Conservation (phyloP, 2,797 vertebrate genomes). For the Coreius guichenoti region DNA sequence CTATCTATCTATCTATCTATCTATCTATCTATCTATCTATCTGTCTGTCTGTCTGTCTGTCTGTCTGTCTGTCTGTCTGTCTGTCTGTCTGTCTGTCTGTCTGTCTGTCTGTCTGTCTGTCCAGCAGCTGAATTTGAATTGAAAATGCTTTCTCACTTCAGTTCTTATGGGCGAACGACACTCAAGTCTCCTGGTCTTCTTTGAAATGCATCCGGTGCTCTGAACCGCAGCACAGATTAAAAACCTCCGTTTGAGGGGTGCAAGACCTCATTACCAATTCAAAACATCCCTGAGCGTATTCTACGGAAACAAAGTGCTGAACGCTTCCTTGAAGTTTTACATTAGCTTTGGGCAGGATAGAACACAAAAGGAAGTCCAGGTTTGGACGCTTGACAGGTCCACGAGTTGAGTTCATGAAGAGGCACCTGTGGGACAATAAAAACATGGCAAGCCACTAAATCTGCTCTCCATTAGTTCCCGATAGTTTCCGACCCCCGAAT, state of each 20-base stretch:
- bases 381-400: conserved; percentile 32
- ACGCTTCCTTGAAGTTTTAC: conserved; percentile 66
- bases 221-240: conserved; percentile 9
- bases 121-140: neutral
- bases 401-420: conserved; percentile 58
- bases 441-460: conserved; percentile 73
- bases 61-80: no score
- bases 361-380: conserved; percentile 14
- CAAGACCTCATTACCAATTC: conserved; percentile 17
- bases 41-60: accelerated
- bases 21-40: no score
- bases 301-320: conserved; percentile 61
- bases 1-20: no score
- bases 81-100: no score
- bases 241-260: neutral
- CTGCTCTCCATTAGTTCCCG: conserved; percentile 59
- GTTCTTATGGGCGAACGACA: neutral
- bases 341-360: neutral
- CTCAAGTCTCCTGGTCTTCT: neutral
- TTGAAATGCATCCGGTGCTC: neutral
- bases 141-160: neutral
- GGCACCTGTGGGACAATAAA: conserved; percentile 78
- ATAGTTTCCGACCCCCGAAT: conserved; percentile 54
- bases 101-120: no score
- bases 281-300: conserved; percentile 3